A percentile compares a stretch with the other conserved stretches of the same genome.
phyloP scores from a whole-genome alignment of 2,797 vertebrate species.

The Podarcis siculus region DNA sequence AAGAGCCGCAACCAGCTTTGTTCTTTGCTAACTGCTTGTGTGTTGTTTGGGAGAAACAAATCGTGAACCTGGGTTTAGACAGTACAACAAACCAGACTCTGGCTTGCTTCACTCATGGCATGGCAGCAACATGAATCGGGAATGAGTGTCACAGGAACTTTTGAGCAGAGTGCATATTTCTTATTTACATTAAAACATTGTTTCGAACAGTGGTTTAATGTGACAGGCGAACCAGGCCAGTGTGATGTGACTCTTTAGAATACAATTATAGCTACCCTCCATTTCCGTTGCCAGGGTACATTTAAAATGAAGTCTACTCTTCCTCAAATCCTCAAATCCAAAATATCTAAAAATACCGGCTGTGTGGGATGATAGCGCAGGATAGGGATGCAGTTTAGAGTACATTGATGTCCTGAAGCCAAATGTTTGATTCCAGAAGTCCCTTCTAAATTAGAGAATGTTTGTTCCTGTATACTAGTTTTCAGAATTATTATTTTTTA shows the following conservation, averaged over 20 bases:
- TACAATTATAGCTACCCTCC: not conserved
- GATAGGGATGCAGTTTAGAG: not conserved
- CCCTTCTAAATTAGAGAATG: slow-evolving; percentile 1
- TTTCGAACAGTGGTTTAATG: too few relatives aligned
- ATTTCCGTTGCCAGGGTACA: slow-evolving; percentile 11
- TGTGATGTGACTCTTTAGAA: not conserved
- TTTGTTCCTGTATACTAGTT: not conserved
- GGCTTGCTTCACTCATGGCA: too few relatives aligned
- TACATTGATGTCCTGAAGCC: not conserved
- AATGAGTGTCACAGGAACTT: too few relatives aligned
- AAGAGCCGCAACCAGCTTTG: too few relatives aligned
- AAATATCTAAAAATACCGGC: slow-evolving; percentile 11
- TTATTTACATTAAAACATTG: too few relatives aligned
- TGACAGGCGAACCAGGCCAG: not conserved
- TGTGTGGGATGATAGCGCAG: not conserved
- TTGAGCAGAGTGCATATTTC: too few relatives aligned
- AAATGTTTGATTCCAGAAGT: slow-evolving; percentile 9
- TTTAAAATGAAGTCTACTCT: not conserved
- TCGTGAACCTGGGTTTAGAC: too few relatives aligned
- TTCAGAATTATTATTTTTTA: not conserved
- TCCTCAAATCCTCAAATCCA: slow-evolving; percentile 5
- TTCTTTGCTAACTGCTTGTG: too few relatives aligned
- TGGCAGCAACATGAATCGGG: too few relatives aligned
- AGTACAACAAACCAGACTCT: too few relatives aligned
- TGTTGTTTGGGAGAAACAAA: too few relatives aligned